Conservation (phyloP, 2,888 invertebrate species). For the Busseola fusca region DNA sequence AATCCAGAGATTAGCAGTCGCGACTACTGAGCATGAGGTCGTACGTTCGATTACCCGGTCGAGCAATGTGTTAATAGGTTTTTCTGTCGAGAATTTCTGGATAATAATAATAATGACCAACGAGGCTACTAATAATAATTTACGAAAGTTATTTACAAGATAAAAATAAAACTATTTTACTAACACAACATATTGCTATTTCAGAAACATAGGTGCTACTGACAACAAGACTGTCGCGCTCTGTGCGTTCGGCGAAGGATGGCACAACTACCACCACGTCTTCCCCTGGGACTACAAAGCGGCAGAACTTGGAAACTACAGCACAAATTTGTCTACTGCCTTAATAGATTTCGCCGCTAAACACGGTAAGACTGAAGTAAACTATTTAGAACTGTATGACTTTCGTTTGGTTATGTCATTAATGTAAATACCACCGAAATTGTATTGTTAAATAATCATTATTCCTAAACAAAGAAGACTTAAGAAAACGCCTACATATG, state of each 20-base stretch:
- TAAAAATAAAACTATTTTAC: not conserved
- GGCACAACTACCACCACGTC: slow-evolving; percentile 97
- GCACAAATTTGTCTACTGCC: slow-evolving; percentile 90
- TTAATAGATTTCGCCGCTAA: slow-evolving; percentile 91
- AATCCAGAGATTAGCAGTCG: not conserved
- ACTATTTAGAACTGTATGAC: too few relatives aligned
- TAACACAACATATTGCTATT: slow-evolving; percentile 61
- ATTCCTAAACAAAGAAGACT: too few relatives aligned
- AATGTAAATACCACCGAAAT: too few relatives aligned
- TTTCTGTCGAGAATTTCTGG: too few relatives aligned
- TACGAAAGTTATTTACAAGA: not conserved
- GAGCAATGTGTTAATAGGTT: too few relatives aligned
- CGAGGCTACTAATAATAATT: not conserved
- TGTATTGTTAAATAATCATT: too few relatives aligned
- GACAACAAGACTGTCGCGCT: slow-evolving; percentile 91
- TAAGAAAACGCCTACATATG: too few relatives aligned
- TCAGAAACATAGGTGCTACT: slow-evolving; percentile 91
- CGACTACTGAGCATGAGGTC: too few relatives aligned
- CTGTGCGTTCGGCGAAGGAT: slow-evolving; percentile 93
- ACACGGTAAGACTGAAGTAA: too few relatives aligned
- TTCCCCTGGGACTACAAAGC: slow-evolving; percentile 96
- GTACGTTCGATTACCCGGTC: too few relatives aligned
- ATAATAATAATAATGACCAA: too few relatives aligned
- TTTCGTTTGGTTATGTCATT: too few relatives aligned
- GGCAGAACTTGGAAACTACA: slow-evolving; percentile 91